These are phyloP conservation scores for Taeniopygia guttata DNA, from an alignment of 2,797 vertebrate species.

Conservation along the genomic window DNA sequence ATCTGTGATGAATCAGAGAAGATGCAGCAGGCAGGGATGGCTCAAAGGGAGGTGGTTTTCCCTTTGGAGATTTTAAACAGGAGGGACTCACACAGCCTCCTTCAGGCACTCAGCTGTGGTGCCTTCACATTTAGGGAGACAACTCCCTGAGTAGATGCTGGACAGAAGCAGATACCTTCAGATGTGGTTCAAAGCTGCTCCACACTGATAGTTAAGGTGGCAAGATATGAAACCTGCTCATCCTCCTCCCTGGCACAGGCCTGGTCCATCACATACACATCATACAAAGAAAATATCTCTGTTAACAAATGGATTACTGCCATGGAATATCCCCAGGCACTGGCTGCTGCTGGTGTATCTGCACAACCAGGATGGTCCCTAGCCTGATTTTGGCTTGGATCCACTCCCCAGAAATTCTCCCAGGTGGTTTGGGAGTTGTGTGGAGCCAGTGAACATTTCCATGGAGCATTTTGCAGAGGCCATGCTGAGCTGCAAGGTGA, in stretches of 20 bases:
- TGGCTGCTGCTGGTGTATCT: background rate
- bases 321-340: background rate
- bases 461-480: background rate
- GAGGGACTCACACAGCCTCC: background rate
- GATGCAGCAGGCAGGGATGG: background rate
- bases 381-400: background rate
- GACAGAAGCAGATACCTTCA: background rate
- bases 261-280: background rate
- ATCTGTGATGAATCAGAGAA: conserved; percentile 32
- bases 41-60: background rate
- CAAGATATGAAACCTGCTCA: background rate
- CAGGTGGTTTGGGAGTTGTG: background rate
- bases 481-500: background rate
- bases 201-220: background rate
- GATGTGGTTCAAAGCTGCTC: background rate
- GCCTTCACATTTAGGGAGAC: background rate
- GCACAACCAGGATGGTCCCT: background rate
- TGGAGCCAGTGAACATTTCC: background rate
- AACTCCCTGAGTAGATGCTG: background rate
- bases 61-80: background rate
- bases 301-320: background rate
- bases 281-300: background rate
- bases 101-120: background rate
- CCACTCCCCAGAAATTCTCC: background rate
- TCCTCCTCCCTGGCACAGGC: background rate